Conservation (phyloP, 2,113 vertebrate species). For the Lampris incognitus region DNA sequence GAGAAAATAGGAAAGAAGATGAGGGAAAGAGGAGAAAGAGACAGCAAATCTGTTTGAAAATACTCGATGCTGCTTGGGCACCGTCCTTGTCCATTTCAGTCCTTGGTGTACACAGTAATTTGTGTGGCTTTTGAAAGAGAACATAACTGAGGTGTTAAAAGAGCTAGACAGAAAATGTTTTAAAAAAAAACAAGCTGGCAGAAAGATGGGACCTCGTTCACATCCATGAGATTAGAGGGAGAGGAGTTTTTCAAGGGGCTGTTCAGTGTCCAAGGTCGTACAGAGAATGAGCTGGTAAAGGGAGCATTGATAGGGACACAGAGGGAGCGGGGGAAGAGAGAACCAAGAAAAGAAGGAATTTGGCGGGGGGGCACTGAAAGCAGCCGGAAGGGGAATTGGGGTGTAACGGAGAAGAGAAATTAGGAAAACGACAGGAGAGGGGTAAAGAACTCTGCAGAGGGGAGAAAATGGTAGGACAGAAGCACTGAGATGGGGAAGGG, state of each 20-base stretch:
- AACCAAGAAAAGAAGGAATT: slow-evolving; percentile 3
- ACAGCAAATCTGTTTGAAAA: neutral
- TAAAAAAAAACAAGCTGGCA: neutral
- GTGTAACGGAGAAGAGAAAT: neutral
- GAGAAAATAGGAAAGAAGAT: neutral
- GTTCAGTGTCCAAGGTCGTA: slow-evolving; percentile 47
- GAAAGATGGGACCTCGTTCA: slow-evolving; percentile 9
- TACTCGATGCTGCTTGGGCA: neutral
- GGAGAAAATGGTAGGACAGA: neutral
- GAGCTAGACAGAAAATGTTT: neutral
- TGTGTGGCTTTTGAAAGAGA: slow-evolving; percentile 15
- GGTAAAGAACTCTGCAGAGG: neutral
- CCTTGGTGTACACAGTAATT: neutral
- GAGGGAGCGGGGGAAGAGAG: slow-evolving; percentile 7
- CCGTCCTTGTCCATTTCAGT: neutral
- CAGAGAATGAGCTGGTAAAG: slow-evolving; percentile 20
- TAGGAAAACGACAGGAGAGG: neutral
- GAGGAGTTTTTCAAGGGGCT: slow-evolving; percentile 10
- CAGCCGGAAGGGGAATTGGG: neutral
- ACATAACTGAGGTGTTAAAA: slow-evolving; percentile 8
- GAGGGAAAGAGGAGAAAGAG: neutral
- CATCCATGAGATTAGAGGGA: slow-evolving; percentile 6
- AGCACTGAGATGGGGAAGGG: too few relatives aligned
- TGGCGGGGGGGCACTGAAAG: neutral
- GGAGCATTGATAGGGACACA: slow-evolving; percentile 13